Evolutionary conservation across 2,113 vertebrate species (phyloP).

Genomic region (Stigmatopora nigra): DNA sequence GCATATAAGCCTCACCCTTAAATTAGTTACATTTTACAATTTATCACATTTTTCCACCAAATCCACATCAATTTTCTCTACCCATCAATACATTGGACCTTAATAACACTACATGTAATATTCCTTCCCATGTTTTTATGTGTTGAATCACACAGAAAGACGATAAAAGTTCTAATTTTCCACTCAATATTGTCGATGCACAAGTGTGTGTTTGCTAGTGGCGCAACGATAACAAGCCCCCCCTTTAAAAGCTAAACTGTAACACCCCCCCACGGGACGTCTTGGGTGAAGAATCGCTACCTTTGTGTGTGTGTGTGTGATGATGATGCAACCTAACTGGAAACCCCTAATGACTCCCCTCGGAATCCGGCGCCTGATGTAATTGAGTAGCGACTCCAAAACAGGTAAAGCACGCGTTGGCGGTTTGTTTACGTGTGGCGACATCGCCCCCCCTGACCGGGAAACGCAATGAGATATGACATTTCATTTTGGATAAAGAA

Average conservation of each 20-base stretch:
- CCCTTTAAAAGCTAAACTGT: slow-evolving; percentile 44
- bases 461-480: slow-evolving; percentile 64
- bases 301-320: background rate
- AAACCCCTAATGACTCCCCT: slow-evolving; percentile 53
- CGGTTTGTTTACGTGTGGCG: background rate
- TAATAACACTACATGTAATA: background rate
- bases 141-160: slow-evolving; percentile 27
- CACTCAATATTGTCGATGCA: slow-evolving; percentile 24
- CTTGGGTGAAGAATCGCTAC: slow-evolving; percentile 14
- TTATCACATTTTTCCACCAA: too few relatives aligned
- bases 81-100: too few relatives aligned
- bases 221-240: slow-evolving; percentile 45
- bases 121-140: background rate
- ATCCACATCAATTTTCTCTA: too few relatives aligned
- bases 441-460: slow-evolving; percentile 22
- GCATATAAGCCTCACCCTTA: too few relatives aligned
- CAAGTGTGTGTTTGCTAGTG: background rate
- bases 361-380: slow-evolving; percentile 47
- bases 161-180: slow-evolving; percentile 54
- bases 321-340: background rate
- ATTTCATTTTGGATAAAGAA: slow-evolving; percentile 67
- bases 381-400: slow-evolving; percentile 52
- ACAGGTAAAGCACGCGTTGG: too few relatives aligned
- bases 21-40: too few relatives aligned
- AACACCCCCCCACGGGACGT: slow-evolving; percentile 34